These are phyloP conservation scores for Motacilla alba DNA, from an alignment of 2,113 vertebrate genomes.

Conservation along the genomic window DNA sequence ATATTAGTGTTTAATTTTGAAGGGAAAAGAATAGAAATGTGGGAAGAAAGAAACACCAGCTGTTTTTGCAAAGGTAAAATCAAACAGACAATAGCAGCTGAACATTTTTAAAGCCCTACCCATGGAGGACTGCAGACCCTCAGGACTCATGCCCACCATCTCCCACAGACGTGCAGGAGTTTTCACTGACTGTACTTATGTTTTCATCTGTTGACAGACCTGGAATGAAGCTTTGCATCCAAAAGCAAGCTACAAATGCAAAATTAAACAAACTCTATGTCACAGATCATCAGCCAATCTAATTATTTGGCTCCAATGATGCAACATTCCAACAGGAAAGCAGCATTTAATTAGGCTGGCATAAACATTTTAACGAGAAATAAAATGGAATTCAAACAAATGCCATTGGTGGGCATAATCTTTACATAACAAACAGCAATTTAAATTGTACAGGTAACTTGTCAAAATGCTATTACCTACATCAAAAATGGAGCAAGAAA, in stretches of 20 bases:
- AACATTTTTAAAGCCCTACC: background rate
- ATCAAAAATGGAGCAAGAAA: background rate
- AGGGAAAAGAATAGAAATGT: background rate
- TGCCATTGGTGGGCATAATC: background rate
- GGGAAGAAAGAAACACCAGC: background rate
- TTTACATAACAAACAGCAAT: background rate
- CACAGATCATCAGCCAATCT: background rate
- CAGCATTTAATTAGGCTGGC: background rate
- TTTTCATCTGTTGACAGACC: background rate
- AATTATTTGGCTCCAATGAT: background rate
- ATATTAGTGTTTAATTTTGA: background rate
- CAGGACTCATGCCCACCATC: accelerated
- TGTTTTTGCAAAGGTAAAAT: background rate
- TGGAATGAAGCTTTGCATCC: background rate
- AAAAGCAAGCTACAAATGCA: background rate
- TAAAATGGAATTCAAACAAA: background rate
- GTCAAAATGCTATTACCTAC: background rate
- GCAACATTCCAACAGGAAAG: background rate
- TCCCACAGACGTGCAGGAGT: background rate
- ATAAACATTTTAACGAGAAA: background rate
- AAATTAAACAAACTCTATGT: background rate
- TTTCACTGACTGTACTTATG: background rate
- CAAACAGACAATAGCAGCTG: background rate
- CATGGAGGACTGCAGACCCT: background rate
- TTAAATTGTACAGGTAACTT: background rate